Conservation (phyloP, 2,113 vertebrate genomes). For the Formicarius rufipectus region DNA sequence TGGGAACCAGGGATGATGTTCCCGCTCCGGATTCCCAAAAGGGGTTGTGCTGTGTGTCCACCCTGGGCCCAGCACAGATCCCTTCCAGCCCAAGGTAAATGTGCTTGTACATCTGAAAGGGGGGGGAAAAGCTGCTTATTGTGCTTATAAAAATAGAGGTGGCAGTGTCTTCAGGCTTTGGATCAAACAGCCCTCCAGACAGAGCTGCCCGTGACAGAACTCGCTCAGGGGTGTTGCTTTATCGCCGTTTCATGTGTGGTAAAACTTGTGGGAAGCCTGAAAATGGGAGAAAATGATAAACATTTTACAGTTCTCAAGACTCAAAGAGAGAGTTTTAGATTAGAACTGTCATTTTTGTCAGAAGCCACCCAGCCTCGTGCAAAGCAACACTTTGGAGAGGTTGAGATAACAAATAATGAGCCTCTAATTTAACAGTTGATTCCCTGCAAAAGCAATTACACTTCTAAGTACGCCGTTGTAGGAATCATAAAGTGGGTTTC, state of each 20-base stretch:
- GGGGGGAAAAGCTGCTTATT: not conserved
- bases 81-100: not conserved
- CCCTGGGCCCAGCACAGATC: not conserved
- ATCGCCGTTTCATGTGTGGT: not conserved
- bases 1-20: not conserved
- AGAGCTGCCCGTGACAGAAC: not conserved
- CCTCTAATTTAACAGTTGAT: not conserved
- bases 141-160: not conserved
- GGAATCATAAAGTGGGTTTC: not conserved
- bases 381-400: not conserved
- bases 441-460: not conserved
- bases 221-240: not conserved
- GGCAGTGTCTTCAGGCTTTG: not conserved
- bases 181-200: too few relatives aligned
- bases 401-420: not conserved
- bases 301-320: not conserved
- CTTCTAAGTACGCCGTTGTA: not conserved
- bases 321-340: not conserved
- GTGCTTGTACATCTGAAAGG: not conserved
- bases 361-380: not conserved
- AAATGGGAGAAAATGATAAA: not conserved
- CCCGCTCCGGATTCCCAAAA: not conserved
- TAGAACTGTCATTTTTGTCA: not conserved
- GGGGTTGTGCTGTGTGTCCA: too few relatives aligned
- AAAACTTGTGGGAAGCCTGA: not conserved